These are phyloP conservation scores for Ophion slaviceki DNA, from an alignment of 2,888 invertebrate genomes.

Conservation along the genomic window DNA sequence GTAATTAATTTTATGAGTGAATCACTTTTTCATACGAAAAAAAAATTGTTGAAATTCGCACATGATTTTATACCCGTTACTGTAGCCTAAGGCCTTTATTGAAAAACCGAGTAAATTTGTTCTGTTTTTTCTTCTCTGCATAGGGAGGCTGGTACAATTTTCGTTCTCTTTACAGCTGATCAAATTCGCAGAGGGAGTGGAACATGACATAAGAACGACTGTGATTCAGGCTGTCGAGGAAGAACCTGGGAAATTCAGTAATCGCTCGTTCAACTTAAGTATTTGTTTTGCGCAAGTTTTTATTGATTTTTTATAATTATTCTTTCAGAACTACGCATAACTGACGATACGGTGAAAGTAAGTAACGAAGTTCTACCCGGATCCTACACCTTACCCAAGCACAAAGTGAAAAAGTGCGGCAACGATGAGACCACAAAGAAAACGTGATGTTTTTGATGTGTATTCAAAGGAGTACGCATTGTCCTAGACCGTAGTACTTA, in stretches of 20 bases:
- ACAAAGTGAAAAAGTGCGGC: conserved; percentile 55
- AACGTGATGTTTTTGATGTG: conserved; percentile 21
- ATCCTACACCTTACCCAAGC: conserved; percentile 44
- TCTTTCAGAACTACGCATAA: conserved; percentile 86
- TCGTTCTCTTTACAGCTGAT: conserved; percentile 85
- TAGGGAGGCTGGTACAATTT: background rate
- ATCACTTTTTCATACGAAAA: too few species aligned
- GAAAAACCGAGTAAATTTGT: background rate
- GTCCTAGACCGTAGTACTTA: conserved; percentile 46
- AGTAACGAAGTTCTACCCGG: conserved; percentile 84
- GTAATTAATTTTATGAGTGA: too few species aligned
- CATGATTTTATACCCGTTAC: too few species aligned
- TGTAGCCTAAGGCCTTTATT: too few species aligned
- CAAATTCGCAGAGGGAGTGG: conserved; percentile 88
- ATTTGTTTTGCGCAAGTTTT: background rate
- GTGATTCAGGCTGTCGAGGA: conserved; percentile 90
- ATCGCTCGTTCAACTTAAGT: conserved; percentile 74
- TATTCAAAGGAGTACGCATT: conserved; percentile 10
- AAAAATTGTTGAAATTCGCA: too few species aligned
- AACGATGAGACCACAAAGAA: conserved; percentile 36
- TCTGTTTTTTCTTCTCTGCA: background rate
- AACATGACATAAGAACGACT: conserved; percentile 88
- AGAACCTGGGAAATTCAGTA: conserved; percentile 87
- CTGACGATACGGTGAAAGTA: conserved; percentile 86
- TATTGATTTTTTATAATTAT: background rate